Conservation (phyloP, 2,888 invertebrate genomes). For the Nemapogon koenigi region DNA sequence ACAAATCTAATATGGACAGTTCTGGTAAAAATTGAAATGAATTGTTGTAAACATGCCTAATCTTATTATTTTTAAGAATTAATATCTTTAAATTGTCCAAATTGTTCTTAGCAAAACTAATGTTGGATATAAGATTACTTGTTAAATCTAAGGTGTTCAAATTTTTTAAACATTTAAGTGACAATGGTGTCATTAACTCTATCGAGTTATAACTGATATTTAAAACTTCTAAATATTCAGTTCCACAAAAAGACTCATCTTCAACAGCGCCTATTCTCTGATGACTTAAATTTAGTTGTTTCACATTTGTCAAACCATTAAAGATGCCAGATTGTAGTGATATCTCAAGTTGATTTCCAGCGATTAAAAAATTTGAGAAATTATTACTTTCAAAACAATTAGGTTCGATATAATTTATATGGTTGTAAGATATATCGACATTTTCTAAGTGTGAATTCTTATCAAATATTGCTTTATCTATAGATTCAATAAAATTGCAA, state of each 20-base stretch:
- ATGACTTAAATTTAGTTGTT: constrained; percentile 27
- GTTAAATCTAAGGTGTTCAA: constrained; percentile 33
- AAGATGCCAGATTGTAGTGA: constrained; percentile 31
- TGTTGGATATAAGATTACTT: constrained; percentile 27
- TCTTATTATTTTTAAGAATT: constrained; percentile 26
- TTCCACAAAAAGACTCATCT: constrained; percentile 33
- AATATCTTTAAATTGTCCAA: constrained; percentile 26
- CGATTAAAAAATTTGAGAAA: constrained; percentile 26
- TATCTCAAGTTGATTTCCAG: constrained; percentile 29
- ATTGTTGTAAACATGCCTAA: constrained; percentile 25
- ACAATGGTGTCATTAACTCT: constrained; percentile 21
- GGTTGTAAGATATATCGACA: constrained; percentile 31
- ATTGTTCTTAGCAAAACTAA: constrained; percentile 31
- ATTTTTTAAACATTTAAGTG: constrained; percentile 26
- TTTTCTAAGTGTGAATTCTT: constrained; percentile 17
- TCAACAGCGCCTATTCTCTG: constrained; percentile 29
- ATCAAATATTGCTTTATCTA: constrained; percentile 26
- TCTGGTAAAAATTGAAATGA: constrained; percentile 24
- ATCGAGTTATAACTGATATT: constrained; percentile 33
- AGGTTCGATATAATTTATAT: constrained; percentile 26
- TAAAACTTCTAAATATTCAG: constrained; percentile 23
- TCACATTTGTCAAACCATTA: constrained; percentile 28
- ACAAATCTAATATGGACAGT: constrained; percentile 33
- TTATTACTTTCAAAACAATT: constrained; percentile 29
- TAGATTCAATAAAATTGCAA: constrained; percentile 25